A percentile compares a stretch with the other conserved stretches of the same genome.
These are phyloP conservation scores for Phrynocephalus vlangalii DNA, from an alignment of 2,797 vertebrate species.

Conservation along the genomic window DNA sequence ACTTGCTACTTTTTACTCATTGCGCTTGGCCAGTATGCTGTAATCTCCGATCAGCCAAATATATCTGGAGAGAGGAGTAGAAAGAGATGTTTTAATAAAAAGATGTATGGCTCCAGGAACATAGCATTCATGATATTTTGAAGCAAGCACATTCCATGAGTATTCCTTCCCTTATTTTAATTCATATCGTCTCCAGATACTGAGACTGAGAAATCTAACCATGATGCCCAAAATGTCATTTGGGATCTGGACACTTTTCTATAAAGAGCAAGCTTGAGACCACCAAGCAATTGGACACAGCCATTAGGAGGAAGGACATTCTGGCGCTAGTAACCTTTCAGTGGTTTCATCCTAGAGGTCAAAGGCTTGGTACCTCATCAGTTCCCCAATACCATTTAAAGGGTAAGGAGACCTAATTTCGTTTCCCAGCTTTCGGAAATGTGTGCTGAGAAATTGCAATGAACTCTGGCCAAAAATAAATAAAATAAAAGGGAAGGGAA, in stretches of 20 bases:
- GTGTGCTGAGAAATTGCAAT: slow-evolving; percentile 28
- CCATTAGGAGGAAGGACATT: slow-evolving; percentile 13
- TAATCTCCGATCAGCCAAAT: background rate
- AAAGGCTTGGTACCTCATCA: slow-evolving; percentile 25
- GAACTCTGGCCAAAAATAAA: background rate
- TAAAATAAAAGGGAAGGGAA: background rate
- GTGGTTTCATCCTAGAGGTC: background rate
- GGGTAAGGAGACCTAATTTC: background rate
- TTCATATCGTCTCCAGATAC: slow-evolving; percentile 31
- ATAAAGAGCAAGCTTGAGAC: background rate
- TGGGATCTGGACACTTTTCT: background rate
- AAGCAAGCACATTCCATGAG: slow-evolving; percentile 1
- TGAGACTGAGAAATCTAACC: slow-evolving; percentile 25
- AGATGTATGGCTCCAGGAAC: background rate
- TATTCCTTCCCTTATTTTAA: slow-evolving; percentile 33
- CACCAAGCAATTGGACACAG: slow-evolving; percentile 10
- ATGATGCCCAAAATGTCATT: slow-evolving; percentile 27
- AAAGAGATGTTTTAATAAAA: background rate
- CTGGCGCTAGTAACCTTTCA: slow-evolving; percentile 7
- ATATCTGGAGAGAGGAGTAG: rapidly evolving
- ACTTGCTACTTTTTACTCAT: background rate
- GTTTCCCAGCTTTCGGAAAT: slow-evolving; percentile 41
- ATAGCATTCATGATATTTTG: background rate
- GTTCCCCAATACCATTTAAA: slow-evolving; percentile 25
- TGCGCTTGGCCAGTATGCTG: background rate